A percentile compares a stretch with the other conserved stretches of the same genome.
Evolutionary conservation across 2,113 vertebrate genomes (phyloP).

Genomic region (Carollia perspicillata): DNA sequence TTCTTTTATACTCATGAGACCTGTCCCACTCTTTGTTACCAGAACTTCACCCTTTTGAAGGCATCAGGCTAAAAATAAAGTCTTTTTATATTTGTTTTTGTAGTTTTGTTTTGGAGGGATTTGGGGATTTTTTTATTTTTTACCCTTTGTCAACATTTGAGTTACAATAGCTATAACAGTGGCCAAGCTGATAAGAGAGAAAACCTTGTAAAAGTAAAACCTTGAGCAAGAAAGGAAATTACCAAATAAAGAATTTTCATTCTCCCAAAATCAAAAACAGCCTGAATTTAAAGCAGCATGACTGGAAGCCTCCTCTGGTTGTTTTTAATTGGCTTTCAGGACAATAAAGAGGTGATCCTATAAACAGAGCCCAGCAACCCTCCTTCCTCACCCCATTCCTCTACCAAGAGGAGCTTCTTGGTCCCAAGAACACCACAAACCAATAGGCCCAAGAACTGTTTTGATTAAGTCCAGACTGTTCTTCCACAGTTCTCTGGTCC

Average conservation of each 20-base stretch:
- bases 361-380: neutral
- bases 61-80: neutral
- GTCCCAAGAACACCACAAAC: neutral
- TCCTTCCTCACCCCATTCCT: neutral
- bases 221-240: slow-evolving; percentile 43
- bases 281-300: neutral
- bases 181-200: slow-evolving; percentile 65
- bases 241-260: slow-evolving; percentile 6
- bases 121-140: neutral
- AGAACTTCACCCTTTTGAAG: neutral
- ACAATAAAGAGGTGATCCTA: neutral
- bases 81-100: slow-evolving; percentile 6
- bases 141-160: slow-evolving; percentile 25
- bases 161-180: slow-evolving; percentile 45
- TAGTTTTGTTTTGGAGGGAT: slow-evolving; percentile 50
- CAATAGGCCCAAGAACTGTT: fast-evolving
- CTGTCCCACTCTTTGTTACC: neutral
- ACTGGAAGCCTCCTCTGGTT: neutral
- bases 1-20: neutral
- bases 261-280: slow-evolving; percentile 38
- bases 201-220: slow-evolving; percentile 24
- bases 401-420: neutral
- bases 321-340: neutral
- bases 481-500: neutral
- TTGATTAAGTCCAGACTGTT: neutral